A percentile compares a stretch with the other conserved stretches of the same genome.
These are phyloP conservation scores for Theretra japonica DNA, from an alignment of 2,888 invertebrate species.

Conservation along the genomic window DNA sequence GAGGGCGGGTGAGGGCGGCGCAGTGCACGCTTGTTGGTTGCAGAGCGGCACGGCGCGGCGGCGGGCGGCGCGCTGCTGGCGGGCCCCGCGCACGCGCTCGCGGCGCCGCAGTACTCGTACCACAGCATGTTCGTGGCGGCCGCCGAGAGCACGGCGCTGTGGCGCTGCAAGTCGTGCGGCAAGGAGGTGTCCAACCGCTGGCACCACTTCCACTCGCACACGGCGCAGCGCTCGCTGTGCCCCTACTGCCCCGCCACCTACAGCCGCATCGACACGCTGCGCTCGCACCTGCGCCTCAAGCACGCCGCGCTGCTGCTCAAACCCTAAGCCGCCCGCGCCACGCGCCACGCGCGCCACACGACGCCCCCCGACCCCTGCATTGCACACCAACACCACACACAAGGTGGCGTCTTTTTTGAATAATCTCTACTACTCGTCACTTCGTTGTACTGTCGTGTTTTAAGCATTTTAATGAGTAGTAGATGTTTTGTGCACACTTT, in stretches of 20 bases:
- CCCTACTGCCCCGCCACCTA: conserved; percentile 94
- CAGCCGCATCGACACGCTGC: conserved; percentile 94
- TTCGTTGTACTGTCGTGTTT: conserved; percentile 35
- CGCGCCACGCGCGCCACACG: conserved; percentile 36
- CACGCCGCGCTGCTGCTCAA: conserved; percentile 85
- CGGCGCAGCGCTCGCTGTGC: conserved; percentile 91
- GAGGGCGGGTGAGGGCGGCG: conserved; percentile 33
- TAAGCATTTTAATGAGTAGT: conserved; percentile 27
- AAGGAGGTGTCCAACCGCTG: conserved; percentile 95
- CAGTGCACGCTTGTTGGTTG: conserved; percentile 53
- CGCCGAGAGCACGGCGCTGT: conserved; percentile 88
- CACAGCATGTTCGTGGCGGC: conserved; percentile 93
- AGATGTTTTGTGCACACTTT: conserved; percentile 63
- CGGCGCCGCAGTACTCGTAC: conserved; percentile 86
- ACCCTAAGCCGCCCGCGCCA: conserved; percentile 59
- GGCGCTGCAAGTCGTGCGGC: conserved; percentile 93
- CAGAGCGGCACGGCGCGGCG: conserved; percentile 57
- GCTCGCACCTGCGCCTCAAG: conserved; percentile 92
- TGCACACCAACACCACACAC: conserved; percentile 37
- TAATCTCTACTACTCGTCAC: conserved; percentile 11
- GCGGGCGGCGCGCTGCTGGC: conserved; percentile 40
- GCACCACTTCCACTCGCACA: conserved; percentile 95
- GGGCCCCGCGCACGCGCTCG: conserved; percentile 58
- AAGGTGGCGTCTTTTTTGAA: conserved; percentile 28
- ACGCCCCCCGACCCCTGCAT: conserved; percentile 48